Conservation (phyloP, 2,797 vertebrate genomes). For the Acipenser ruthenus region DNA sequence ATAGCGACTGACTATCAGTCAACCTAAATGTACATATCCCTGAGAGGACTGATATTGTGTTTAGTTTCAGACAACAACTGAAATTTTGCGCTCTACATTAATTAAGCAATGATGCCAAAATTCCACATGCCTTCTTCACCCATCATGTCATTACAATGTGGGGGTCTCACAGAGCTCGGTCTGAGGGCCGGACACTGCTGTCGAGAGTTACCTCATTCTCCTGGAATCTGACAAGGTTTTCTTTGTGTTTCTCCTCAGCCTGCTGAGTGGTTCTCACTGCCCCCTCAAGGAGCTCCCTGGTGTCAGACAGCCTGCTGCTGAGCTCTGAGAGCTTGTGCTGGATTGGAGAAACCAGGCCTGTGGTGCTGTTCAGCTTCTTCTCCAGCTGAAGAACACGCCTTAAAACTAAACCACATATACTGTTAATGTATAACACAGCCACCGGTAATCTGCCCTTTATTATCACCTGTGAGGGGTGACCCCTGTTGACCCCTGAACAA, state of each 20-base stretch:
- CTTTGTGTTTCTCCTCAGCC: conserved; percentile 59
- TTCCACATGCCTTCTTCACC: not conserved
- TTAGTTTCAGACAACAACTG: no score
- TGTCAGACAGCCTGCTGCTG: conserved; percentile 57
- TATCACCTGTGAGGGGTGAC: no score
- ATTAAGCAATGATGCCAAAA: conserved; percentile 14
- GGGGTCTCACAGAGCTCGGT: not conserved
- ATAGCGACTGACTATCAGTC: no score
- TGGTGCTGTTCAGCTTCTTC: conserved; percentile 62
- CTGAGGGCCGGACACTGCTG: not conserved
- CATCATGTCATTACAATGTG: not conserved
- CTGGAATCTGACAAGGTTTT: conserved; percentile 60
- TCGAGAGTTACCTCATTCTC: conserved; percentile 61
- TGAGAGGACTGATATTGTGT: no score
- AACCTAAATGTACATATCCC: no score
- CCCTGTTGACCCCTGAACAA: no score
- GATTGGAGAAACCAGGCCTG: conserved; percentile 60
- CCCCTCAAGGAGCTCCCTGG: conserved; percentile 59
- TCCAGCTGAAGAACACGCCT: conserved; percentile 56
- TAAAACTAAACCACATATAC: conserved; percentile 38
- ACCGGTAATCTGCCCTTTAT: not conserved
- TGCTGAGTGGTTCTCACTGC: conserved; percentile 51
- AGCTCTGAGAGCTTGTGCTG: conserved; percentile 64
- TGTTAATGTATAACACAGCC: conserved; percentile 21
- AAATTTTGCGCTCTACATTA: not conserved